A percentile compares a stretch with the other conserved stretches of the same genome.
These are phyloP conservation scores for Perizoma affinitatum DNA, from an alignment of 2,888 invertebrate species.

Conservation along the genomic window DNA sequence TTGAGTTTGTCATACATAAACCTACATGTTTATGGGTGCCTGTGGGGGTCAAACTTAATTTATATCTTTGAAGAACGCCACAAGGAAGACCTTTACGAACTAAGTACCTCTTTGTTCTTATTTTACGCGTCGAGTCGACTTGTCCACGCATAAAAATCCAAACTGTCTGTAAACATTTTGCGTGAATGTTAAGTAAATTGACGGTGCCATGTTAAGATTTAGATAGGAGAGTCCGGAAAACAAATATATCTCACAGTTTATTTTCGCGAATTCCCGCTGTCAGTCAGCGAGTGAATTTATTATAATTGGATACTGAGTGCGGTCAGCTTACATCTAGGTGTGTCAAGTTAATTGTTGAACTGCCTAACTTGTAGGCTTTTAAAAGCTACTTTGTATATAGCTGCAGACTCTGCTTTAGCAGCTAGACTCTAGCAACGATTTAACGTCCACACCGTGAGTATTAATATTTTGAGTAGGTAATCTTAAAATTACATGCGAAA, in stretches of 20 bases:
- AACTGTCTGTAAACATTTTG: conserved; percentile 46
- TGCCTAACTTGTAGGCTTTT: neutral
- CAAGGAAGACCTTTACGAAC: conserved; percentile 39
- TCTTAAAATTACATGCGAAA: no score
- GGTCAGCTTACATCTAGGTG: conserved; percentile 10
- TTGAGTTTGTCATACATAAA: conserved; percentile 65
- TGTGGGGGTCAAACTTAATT: conserved; percentile 68
- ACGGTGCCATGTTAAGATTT: conserved; percentile 48
- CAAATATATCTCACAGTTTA: conserved; percentile 33
- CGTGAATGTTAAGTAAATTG: conserved; percentile 45
- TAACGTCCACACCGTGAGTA: no score
- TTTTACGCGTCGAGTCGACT: conserved; percentile 49
- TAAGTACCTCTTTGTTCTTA: conserved; percentile 41
- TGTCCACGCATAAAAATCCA: conserved; percentile 49
- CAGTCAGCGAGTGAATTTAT: conserved; percentile 32
- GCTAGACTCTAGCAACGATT: conserved; percentile 2
- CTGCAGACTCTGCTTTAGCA: neutral
- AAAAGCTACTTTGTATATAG: neutral
- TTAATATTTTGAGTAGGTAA: no score
- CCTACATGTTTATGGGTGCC: conserved; percentile 60
- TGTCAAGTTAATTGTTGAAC: conserved; percentile 6
- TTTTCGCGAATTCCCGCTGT: conserved; percentile 31
- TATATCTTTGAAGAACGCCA: conserved; percentile 39
- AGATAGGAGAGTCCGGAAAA: conserved; percentile 34
- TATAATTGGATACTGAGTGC: conserved; percentile 28